Base-by-base conservation (phyloP, 2,888 invertebrate species). In the Ennomos erosarius region DNA sequence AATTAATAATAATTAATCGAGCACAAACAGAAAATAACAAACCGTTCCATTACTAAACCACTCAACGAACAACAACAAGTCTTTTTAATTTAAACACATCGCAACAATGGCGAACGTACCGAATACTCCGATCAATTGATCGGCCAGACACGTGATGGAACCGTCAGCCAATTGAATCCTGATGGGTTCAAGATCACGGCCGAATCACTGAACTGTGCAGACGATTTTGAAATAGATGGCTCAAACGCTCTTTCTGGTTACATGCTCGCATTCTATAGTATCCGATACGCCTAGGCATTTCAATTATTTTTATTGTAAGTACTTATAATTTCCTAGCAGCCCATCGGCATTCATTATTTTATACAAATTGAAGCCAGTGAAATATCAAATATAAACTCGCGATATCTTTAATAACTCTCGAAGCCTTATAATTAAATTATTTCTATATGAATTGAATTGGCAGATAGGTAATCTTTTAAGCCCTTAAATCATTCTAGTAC, bases 151-250 rank as follows among this genome's bases (percentile, higher is more conserved):
- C 70, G 69, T 71, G 73, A 75, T 75, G 73, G 63, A 67, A 69
- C 65, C 68, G 74, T 68, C 71, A 39, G 55, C 81, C 80, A 78
- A 85, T 82, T 80, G 78, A 81, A 78, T 71, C 68, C 67, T 69
- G 76, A 80, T 68, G 74, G 71, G 80, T 83, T 77, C 87, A 88
- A 87, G 87, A 87, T 87, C 88, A 87, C 66, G 86, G 86, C 59
- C 82, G 72, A 73, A 75, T 73, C 71, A 64, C 71, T 72, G 70
- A 70, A 58, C 54, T 61, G 68, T 79, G 74, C 70, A 70, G 55
- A 39, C 11, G 10, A 10, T 38, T 11, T 44, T 26, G 16, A 35
- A 33, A 37, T 48, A 16, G 36, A 9, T 26, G 43, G 1, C 10
- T 38, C 1, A 4, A 13, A 46, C 35, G 36, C 36, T 46, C 13